Base-by-base conservation (phyloP, 2,113 vertebrate genomes). In the Hypomesus transpacificus region DNA sequence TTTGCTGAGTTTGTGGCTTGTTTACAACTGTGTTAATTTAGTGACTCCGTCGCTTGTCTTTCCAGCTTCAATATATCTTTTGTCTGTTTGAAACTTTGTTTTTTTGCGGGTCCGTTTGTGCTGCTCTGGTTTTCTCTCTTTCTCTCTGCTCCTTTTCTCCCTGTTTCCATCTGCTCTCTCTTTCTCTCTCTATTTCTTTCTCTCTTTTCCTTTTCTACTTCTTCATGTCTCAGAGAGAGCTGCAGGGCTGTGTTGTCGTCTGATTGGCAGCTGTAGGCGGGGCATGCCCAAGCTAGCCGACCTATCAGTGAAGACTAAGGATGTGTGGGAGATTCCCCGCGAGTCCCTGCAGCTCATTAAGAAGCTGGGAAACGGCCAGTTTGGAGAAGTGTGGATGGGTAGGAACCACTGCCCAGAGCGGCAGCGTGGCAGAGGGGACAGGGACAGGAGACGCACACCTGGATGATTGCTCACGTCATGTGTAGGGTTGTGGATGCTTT, bases 331-430 rank as follows among this genome's bases (percentile, higher is more conserved):
- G 92, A 96, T 96, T 87, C 94, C 95, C 39, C 91, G 94, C 0
- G 95, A 96, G 84, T 96, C 95, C 76, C 91, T 96, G 71, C 94
- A 95, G 90, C 93, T 95, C 79, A 94, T 95, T 92, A 94, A 95
- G 90, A 95, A 95, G 85, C 84, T 95, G 91, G 95, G 94, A 77
- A 96, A 95, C 26, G 95, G 95, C 86, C 95, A 96, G 91, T 96
- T 96, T 50, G 95, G 95, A 94, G 95, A 96, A 95, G 95, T 95
- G 82, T 96, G 95, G 95, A 96, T 96, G 94, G 95, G 94, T 96
- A 92, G 83, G 91, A 86, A 69, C 75, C 71, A 65, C 60, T 65
- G 52, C 28, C 46, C 46, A 68, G 62, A 74, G 74, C n/a, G 65
- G 73, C 18, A 52, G 60, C 76, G 73, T 73, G 7, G 39, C 50